Base-by-base conservation (phyloP, 2,113 vertebrate genomes). In the Actenoides lindsayi region DNA sequence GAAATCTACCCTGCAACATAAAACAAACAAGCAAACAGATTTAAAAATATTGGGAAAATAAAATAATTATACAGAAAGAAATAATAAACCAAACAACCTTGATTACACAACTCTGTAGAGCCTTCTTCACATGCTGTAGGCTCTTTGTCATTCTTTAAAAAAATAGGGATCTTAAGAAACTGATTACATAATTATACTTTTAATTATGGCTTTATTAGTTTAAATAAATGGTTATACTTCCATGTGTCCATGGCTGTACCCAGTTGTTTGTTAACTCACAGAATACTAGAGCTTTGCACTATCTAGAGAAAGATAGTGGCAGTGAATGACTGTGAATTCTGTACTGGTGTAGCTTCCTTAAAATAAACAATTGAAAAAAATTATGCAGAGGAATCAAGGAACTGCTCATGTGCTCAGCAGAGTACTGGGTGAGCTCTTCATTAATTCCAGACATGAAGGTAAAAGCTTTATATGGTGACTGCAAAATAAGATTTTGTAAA, bases 151-250 rank as follows among this genome's bases (percentile, higher is more conserved):
- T 87, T 95, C 73, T 86, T 85, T 42, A 25, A 65, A 75, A 79
- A n/a, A 24, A 0, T 10, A 69, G 20, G 31, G 14, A 31, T 80
- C 37, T 81, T 95, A 60, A 42, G 68, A 68, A 63, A 35, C 6
- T 82, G 20, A 44, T 92, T 91, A 90, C 9, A 75, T 76, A 95
- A 87, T 87, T 91, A 51, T 5, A 41, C 56, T 96, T 97, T 88
- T 67, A 95, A 89, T 93, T 83, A 82, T 33, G 42, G 42, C 59
- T 95, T 91, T 79, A 83, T 93, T 90, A 87, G 18, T 81, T 81
- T 92, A 96, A 92, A 75, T 78, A 80, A 94, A 95, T 64, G 20
- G 7, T 44, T 10, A 31, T 78, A 37, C 90, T 94, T 94, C 41
- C 31, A 15, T 83, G 16, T 87, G 41, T 94, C 64, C 13, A 6